phyloP scores from a whole-genome alignment of 2,113 vertebrate species.

The Lanius ludovicianus region DNA sequence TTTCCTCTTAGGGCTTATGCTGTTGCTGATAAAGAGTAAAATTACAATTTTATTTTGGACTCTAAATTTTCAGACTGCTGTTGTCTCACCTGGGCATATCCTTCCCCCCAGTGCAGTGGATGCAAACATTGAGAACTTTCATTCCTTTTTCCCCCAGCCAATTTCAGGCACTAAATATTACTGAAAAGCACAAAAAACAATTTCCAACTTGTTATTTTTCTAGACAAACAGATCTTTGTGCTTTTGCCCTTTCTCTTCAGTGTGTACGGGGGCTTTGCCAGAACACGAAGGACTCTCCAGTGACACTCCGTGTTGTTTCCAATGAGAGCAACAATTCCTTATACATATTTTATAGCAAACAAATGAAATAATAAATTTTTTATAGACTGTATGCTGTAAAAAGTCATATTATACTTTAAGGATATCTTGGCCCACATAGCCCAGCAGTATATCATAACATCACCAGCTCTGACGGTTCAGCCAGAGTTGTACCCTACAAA shows the following conservation, averaged over 20 bases:
- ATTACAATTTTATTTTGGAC: slow-evolving; percentile 39
- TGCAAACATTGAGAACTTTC: background rate
- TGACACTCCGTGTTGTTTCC: slow-evolving; percentile 24
- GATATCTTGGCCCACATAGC: background rate
- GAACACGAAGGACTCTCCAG: background rate
- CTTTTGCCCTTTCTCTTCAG: background rate
- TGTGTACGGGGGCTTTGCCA: background rate
- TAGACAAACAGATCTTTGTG: background rate
- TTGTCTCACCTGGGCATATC: background rate
- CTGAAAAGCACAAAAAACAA: slow-evolving; percentile 21
- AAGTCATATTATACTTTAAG: background rate
- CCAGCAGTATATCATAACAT: background rate
- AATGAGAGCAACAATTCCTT: slow-evolving; percentile 19
- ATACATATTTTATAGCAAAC: slow-evolving; percentile 73
- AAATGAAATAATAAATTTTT: slow-evolving; percentile 69
- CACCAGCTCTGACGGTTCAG: background rate
- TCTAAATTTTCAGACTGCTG: background rate
- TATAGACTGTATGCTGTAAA: slow-evolving; percentile 12
- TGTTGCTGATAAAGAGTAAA: background rate
- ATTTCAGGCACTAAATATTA: slow-evolving; percentile 21
- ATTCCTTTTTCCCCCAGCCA: background rate
- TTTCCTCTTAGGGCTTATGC: slow-evolving; percentile 5
- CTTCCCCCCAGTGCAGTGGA: background rate
- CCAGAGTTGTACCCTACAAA: background rate
- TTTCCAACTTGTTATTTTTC: slow-evolving; percentile 30